A percentile compares a stretch with the other conserved stretches of the same genome.
Conservation (phyloP, 2,888 invertebrate genomes). For the Leucoptera coffeella region DNA sequence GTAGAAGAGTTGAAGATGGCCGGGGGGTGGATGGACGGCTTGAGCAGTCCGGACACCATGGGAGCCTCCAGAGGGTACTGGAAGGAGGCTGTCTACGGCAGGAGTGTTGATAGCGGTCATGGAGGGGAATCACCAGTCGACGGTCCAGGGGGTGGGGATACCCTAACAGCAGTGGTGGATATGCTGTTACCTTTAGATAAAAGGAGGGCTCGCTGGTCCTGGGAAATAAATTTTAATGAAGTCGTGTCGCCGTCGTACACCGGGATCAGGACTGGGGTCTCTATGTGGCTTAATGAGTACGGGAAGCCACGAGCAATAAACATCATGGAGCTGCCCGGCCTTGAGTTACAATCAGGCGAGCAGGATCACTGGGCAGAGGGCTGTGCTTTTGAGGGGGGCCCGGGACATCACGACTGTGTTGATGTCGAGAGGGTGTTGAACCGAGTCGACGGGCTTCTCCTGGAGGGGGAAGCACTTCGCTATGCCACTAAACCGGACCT, state of each 20-base stretch:
- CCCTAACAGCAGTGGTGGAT: neutral
- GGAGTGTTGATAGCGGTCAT: no score
- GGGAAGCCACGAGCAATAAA: neutral
- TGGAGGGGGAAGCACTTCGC: neutral
- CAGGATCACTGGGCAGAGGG: neutral
- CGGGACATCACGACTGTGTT: neutral
- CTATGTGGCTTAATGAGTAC: neutral
- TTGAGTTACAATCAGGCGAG: neutral
- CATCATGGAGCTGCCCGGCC: neutral
- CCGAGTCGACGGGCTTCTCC: neutral
- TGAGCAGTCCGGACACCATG: neutral
- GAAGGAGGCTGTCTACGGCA: neutral
- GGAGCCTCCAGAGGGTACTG: neutral
- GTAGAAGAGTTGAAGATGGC: neutral
- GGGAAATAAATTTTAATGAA: neutral
- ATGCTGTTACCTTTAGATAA: neutral
- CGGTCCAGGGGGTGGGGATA: no score
- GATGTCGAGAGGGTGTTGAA: neutral
- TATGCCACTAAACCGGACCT: neutral
- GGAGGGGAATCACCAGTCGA: no score
- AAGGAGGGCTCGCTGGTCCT: neutral
- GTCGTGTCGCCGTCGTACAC: neutral
- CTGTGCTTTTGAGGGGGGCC: neutral
- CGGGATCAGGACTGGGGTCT: neutral
- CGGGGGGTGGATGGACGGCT: neutral